A percentile compares a stretch with the other conserved stretches of the same genome.
Evolutionary conservation across 1,140 invertebrate genomes (phyloP).

Genomic region (Tribolium castaneum): DNA sequence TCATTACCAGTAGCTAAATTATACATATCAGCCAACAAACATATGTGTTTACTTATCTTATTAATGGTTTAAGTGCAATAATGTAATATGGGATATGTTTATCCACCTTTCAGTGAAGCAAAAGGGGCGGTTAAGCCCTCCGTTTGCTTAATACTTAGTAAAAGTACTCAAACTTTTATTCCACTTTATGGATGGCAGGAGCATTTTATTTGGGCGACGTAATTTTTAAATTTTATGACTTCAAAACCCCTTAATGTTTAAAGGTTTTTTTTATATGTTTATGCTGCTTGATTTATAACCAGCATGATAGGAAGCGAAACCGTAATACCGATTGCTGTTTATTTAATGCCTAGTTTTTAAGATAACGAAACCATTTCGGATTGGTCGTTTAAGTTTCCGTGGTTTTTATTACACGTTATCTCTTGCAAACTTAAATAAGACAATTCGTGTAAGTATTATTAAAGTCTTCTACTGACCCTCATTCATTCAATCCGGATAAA

Average conservation of each 20-base stretch:
- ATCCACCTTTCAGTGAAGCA: conserved; percentile 14
- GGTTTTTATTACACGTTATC: background rate
- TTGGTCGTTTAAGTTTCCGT: conserved; percentile 1
- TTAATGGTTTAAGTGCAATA: conserved; percentile 15
- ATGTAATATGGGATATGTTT: conserved; percentile 21
- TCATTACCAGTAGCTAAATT: background rate
- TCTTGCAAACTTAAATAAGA: background rate
- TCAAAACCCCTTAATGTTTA: conserved; percentile 43
- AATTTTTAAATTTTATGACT: conserved; percentile 48
- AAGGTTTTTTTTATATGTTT: conserved; percentile 47
- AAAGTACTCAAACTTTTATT: conserved; percentile 46
- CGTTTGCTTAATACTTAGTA: conserved; percentile 43
- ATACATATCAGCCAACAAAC: conserved; percentile 15
- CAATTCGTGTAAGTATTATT: background rate
- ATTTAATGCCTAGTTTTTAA: conserved; percentile 39
- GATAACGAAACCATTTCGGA: conserved; percentile 25
- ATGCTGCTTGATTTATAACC: conserved; percentile 39
- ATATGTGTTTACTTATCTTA: conserved; percentile 23
- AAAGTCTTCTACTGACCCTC: background rate
- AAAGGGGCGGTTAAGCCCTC: conserved; percentile 34
- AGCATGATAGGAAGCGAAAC: conserved; percentile 36
- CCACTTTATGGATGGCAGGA: conserved; percentile 40
- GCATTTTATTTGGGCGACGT: conserved; percentile 42
- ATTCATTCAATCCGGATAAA: background rate
- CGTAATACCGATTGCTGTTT: conserved; percentile 39